Evolutionary conservation across 2,888 invertebrate species (phyloP).

Genomic region (Lottia scabra): DNA sequence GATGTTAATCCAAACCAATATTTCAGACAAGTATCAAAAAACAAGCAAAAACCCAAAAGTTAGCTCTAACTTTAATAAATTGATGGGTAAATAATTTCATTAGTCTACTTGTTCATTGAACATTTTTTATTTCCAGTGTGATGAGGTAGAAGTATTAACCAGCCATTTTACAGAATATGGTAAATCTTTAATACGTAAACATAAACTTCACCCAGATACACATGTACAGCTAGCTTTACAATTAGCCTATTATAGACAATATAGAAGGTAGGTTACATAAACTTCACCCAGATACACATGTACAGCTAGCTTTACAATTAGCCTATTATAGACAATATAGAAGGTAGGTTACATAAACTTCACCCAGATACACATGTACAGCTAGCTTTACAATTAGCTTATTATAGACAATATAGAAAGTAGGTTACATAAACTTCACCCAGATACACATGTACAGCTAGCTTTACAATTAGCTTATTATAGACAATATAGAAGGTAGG

Average conservation of each 20-base stretch:
- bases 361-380: conserved; percentile 75
- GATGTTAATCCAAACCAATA: too few species aligned
- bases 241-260: conserved; percentile 73
- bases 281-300: conserved; percentile 76
- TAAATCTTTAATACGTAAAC: conserved; percentile 71
- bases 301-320: conserved; percentile 71
- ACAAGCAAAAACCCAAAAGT: too few species aligned
- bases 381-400: conserved; percentile 73
- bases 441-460: conserved; percentile 72
- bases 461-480: conserved; percentile 75
- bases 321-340: conserved; percentile 74
- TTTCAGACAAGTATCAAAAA: too few species aligned
- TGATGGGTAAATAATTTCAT: too few species aligned
- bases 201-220: conserved; percentile 75
- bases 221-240: conserved; percentile 76
- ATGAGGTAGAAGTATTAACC: conserved; percentile 65
- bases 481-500: conserved; percentile 71
- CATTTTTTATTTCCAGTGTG: conserved; percentile 45
- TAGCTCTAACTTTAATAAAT: too few species aligned
- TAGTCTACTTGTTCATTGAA: too few species aligned
- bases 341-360: conserved; percentile 68
- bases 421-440: conserved; percentile 72
- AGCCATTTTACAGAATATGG: conserved; percentile 72
- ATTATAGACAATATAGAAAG: conserved; percentile 72
- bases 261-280: conserved; percentile 69